Percentiles rank a stretch among this genome's conserved stretches.
Conservation (phyloP, 2,113 vertebrate species). For the Microtus pennsylvanicus region DNA sequence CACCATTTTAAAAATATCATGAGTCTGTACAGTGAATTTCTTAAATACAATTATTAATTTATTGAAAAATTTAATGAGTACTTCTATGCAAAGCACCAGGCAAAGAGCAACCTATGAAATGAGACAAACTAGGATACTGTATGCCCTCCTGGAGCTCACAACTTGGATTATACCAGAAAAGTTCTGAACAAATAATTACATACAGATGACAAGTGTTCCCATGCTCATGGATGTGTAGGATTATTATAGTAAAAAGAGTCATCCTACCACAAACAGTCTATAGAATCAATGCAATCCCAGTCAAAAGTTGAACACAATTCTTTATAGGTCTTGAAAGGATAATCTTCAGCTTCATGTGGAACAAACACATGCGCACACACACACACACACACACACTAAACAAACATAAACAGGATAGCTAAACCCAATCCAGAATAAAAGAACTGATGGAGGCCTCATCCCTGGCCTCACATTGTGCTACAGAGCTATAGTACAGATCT, state of each 20-base stretch:
- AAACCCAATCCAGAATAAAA: background rate
- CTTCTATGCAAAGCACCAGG: background rate
- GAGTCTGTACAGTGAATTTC: background rate
- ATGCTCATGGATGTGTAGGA: background rate
- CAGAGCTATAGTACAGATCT: background rate
- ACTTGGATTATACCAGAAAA: background rate
- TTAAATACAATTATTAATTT: conserved; percentile 34
- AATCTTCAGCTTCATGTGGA: background rate
- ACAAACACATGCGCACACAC: no score
- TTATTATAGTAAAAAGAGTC: background rate
- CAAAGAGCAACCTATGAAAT: background rate
- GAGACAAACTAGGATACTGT: background rate
- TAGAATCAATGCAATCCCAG: background rate
- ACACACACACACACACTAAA: background rate
- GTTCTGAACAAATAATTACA: conserved; percentile 23
- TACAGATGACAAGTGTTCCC: background rate
- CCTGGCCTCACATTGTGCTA: background rate
- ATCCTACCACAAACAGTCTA: background rate
- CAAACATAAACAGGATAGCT: background rate
- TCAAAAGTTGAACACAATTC: background rate
- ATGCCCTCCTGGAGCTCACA: background rate
- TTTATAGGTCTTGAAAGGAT: background rate
- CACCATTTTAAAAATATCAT: background rate
- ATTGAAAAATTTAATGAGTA: background rate
- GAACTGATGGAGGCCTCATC: background rate